A percentile compares a stretch with the other conserved stretches of the same genome.
Conservation (phyloP, 1,140 invertebrate genomes). For the Formica exsecta region DNA sequence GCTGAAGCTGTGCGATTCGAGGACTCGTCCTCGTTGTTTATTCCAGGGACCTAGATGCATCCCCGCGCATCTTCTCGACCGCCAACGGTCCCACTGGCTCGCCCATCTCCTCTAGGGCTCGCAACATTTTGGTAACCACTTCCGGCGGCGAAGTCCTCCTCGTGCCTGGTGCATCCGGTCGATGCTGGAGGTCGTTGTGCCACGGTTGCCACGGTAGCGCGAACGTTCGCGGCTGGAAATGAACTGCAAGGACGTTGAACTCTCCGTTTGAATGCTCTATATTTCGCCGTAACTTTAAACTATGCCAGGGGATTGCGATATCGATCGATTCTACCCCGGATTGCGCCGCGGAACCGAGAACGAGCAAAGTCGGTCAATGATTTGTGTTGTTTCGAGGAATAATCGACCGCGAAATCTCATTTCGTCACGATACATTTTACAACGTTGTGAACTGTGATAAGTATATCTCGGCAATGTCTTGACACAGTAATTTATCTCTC, state of each 20-base stretch:
- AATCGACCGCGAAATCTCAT: constrained; percentile 5
- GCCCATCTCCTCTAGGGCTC: constrained; percentile 77
- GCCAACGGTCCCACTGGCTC: constrained; percentile 9
- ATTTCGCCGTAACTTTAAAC: background rate
- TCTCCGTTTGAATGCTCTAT: background rate
- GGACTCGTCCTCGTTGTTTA: background rate
- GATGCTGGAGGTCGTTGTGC: constrained; percentile 75
- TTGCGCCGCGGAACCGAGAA: background rate
- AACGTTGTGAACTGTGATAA: background rate
- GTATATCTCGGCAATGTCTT: background rate
- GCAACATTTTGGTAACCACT: constrained; percentile 73
- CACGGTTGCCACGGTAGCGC: constrained; percentile 41
- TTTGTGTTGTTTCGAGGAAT: background rate
- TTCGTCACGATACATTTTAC: background rate
- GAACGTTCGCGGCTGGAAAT: constrained; percentile 73
- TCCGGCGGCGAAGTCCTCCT: constrained; percentile 77
- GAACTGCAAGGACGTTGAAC: constrained; percentile 68
- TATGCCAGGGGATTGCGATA: constrained; percentile 22
- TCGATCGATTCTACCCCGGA: constrained; percentile 10
- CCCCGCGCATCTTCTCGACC: constrained; percentile 49
- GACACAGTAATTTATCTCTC: background rate
- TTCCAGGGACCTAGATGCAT: constrained; percentile 24
- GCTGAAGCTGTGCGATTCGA: background rate
- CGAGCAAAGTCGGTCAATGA: constrained; percentile 5
- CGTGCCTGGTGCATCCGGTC: constrained; percentile 76